Conservation (phyloP, 1,140 invertebrate species). For the Lepidurus couesii region DNA sequence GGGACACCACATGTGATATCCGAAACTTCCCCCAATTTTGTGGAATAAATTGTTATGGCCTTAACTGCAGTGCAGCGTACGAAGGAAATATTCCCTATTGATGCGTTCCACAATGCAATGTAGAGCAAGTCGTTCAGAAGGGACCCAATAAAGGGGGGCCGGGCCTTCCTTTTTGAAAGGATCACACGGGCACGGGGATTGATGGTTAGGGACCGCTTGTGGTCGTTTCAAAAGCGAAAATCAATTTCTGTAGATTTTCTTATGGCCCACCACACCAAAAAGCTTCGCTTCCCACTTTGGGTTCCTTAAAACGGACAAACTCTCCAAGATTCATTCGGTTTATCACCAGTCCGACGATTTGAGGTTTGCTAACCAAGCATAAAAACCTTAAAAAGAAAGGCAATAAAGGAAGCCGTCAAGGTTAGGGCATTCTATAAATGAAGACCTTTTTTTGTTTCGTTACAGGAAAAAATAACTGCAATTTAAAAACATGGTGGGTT, state of each 20-base stretch:
- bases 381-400: too few relatives aligned
- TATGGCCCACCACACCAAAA: neutral
- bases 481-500: neutral
- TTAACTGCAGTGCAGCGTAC: neutral
- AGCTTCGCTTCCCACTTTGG: neutral
- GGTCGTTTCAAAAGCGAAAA: neutral
- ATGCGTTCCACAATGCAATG: slow-evolving; percentile 9
- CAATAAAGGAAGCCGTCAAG: neutral
- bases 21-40: neutral
- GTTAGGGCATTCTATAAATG: neutral
- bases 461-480: neutral
- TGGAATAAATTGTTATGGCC: neutral
- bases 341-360: too few relatives aligned
- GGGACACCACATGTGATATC: neutral
- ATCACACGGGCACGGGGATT: slow-evolving; percentile 13
- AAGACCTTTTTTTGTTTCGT: neutral
- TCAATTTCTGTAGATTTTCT: neutral
- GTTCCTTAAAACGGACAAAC: too few relatives aligned
- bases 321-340: too few relatives aligned
- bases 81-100: slow-evolving; percentile 6
- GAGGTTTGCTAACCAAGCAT: too few relatives aligned
- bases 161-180: neutral
- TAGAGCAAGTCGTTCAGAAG: neutral
- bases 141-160: neutral
- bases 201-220: slow-evolving; percentile 16